Evolutionary conservation across 1,140 invertebrate genomes (phyloP).

Genomic region (Gonioctena quinquepunctata): DNA sequence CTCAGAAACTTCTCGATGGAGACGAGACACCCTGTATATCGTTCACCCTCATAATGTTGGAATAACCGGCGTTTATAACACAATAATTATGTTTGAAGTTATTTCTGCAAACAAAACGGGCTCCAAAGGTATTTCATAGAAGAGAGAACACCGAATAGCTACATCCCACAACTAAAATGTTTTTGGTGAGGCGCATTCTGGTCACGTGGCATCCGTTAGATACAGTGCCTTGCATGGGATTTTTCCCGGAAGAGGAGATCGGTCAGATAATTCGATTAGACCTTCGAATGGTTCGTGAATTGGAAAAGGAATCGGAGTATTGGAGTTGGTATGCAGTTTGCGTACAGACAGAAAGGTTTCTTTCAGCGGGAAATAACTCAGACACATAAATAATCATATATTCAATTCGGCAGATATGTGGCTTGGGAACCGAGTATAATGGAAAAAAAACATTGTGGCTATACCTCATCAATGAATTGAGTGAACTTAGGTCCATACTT

Average conservation of each 20-base stretch:
- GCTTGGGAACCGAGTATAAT: too few species aligned
- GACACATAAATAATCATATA: too few species aligned
- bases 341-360: background rate
- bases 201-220: conserved; percentile 22
- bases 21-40: too few species aligned
- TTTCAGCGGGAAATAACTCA: too few species aligned
- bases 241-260: background rate
- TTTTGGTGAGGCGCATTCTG: conserved; percentile 20
- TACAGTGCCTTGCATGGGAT: conserved; percentile 6
- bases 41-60: background rate
- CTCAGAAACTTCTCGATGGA: too few species aligned
- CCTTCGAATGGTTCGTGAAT: background rate
- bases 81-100: conserved; percentile 24
- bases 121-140: conserved; percentile 22
- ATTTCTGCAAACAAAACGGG: conserved; percentile 23
- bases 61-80: conserved; percentile 17
- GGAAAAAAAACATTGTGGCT: too few species aligned
- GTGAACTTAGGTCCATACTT: too few species aligned
- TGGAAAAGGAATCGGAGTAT: too few species aligned
- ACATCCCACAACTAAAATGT: conserved; percentile 21
- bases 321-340: background rate
- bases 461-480: too few species aligned
- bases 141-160: conserved; percentile 18
- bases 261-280: background rate
- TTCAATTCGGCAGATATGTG: too few species aligned